phyloP scores from a whole-genome alignment of 2,888 invertebrate genomes.

The Meiosimyza platycephala region DNA sequence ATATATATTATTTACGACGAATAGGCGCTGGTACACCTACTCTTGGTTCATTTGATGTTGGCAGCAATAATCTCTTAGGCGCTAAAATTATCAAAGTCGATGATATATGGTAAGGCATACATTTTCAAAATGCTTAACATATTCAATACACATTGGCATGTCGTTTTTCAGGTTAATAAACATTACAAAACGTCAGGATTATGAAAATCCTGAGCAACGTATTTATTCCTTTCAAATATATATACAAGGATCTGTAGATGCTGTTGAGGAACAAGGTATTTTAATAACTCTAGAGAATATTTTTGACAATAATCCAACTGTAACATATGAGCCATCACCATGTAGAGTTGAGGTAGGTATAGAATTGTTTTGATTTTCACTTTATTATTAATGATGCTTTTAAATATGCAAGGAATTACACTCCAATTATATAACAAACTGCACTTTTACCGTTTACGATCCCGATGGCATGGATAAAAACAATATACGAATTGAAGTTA shows the following conservation, averaged over 20 bases:
- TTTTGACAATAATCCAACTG: slow-evolving; percentile 70
- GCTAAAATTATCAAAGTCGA: slow-evolving; percentile 40
- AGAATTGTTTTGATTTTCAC: neutral
- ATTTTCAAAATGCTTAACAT: neutral
- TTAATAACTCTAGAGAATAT: slow-evolving; percentile 61
- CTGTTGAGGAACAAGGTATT: slow-evolving; percentile 50
- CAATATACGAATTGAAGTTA: slow-evolving; percentile 66
- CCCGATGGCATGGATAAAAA: slow-evolving; percentile 59
- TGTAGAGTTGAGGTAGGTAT: slow-evolving; percentile 67
- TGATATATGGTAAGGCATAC: slow-evolving; percentile 42
- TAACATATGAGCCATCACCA: slow-evolving; percentile 68
- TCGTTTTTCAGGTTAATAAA: slow-evolving; percentile 49
- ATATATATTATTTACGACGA: neutral
- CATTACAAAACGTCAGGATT: slow-evolving; percentile 69
- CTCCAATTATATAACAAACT: slow-evolving; percentile 49
- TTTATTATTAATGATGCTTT: slow-evolving; percentile 4
- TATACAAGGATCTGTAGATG: slow-evolving; percentile 46
- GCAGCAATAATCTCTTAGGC: slow-evolving; percentile 48
- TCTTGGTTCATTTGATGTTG: slow-evolving; percentile 48
- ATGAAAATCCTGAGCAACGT: slow-evolving; percentile 68
- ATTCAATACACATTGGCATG: neutral
- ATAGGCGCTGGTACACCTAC: slow-evolving; percentile 44
- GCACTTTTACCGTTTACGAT: slow-evolving; percentile 57
- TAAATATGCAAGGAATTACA: slow-evolving; percentile 62
- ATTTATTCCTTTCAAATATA: slow-evolving; percentile 66